These are phyloP conservation scores for Rhingia campestris DNA, from an alignment of 2,888 invertebrate species.

Conservation along the genomic window DNA sequence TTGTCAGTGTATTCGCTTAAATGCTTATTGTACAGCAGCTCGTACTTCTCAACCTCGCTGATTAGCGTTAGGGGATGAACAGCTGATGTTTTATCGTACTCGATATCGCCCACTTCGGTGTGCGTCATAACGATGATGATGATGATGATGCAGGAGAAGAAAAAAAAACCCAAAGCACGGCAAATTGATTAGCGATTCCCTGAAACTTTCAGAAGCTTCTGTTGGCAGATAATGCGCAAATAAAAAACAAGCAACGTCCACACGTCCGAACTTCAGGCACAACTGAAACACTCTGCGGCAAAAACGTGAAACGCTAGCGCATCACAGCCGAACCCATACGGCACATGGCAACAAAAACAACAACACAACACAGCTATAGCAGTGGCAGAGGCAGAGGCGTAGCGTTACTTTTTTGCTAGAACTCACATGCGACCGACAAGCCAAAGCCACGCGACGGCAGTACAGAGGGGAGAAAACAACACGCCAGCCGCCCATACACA, in stretches of 20 bases:
- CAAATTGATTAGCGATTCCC: neutral
- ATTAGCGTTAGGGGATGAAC: conserved; percentile 73
- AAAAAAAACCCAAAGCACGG: neutral
- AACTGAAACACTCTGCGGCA: conserved; percentile 71
- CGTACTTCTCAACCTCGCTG: conserved; percentile 69
- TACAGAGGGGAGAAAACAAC: conserved; percentile 55
- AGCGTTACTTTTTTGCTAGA: conserved; percentile 44
- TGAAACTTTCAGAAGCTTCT: neutral
- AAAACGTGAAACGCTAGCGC: conserved; percentile 71
- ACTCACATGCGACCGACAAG: conserved; percentile 49
- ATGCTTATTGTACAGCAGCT: conserved; percentile 71
- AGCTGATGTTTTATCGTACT: conserved; percentile 63
- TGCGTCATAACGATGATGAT: conserved; percentile 44
- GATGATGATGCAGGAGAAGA: neutral
- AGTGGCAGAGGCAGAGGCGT: conserved; percentile 2
- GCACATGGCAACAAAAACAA: conserved; percentile 58
- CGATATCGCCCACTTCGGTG: conserved; percentile 29
- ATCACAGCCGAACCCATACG: conserved; percentile 52
- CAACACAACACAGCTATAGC: conserved; percentile 7
- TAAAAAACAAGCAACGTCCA: conserved; percentile 26
- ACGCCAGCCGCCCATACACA: conserved; percentile 54
- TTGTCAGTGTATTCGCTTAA: conserved; percentile 65
- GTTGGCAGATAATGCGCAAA: neutral
- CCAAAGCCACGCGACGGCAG: conserved; percentile 51
- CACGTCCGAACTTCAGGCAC: conserved; percentile 56